A percentile compares a stretch with the other conserved stretches of the same genome.
phyloP scores from a whole-genome alignment of 2,888 invertebrate species.

The Rotaria macrura region DNA sequence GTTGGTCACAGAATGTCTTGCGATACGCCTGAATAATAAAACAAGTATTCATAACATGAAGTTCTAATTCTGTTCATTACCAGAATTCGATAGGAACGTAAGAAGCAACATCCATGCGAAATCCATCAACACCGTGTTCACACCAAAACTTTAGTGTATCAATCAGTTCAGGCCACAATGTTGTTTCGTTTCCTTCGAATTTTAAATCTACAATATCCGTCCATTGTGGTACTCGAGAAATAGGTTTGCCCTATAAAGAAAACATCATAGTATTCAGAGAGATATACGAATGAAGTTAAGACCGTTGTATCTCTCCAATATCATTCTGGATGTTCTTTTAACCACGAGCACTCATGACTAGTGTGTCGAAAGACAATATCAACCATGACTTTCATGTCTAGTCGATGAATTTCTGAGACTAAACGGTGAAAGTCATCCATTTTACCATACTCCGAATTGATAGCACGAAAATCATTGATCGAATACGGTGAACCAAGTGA shows the following conservation, averaged over 20 bases:
- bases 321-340: not conserved
- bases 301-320: not conserved
- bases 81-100: not conserved
- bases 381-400: not conserved
- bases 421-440: not conserved
- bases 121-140: not conserved
- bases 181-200: not conserved
- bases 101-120: conserved; percentile 1
- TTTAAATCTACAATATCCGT: not conserved
- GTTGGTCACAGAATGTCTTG: not conserved
- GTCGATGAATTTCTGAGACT: not conserved
- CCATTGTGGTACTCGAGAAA: not conserved
- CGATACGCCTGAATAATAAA: not conserved
- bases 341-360: not conserved
- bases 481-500: conserved; percentile 11
- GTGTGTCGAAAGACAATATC: not conserved
- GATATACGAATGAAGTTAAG: not conserved
- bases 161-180: not conserved
- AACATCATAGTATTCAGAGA: not conserved
- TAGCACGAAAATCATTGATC: not conserved
- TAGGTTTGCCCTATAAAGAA: not conserved
- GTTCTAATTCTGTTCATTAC: not conserved
- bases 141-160: not conserved
- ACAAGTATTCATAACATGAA: too few species aligned
- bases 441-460: not conserved